Base-by-base conservation (phyloP, 2,888 invertebrate genomes). In the Mythimna vitellina region DNA sequence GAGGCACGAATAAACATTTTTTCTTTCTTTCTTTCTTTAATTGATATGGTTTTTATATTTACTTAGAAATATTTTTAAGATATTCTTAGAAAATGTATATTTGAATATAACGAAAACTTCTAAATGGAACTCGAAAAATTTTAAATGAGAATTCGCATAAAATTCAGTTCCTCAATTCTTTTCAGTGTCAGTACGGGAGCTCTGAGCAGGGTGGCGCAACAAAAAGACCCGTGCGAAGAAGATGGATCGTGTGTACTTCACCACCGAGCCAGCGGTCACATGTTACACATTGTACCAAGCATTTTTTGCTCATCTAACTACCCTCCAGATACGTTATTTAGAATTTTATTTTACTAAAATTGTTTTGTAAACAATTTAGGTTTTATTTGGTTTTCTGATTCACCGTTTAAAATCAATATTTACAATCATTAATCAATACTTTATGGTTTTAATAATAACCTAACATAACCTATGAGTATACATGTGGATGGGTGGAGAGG, bases 211-310 rank as follows among this genome's bases (percentile, higher is more conserved):
- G 87, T 84, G 86, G 77, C 80, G 79, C 84, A 78, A 76, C 83
- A 85, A 86, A 91, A 91, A 90, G 89, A 89, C 86, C 86, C 74
- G 84, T 63, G 76, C 85, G 76, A 90, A 86, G 88, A 91, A 92
- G 91, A 92, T 86, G 87, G 90, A 91, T 91, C 73, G 90, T 77
- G 69, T 76, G 81, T 82, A 80, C 87, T 87, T 87, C 88, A 84
- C 86, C 87, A 81, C 85, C 82, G 83, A 82, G 53, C 78, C 46
- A 80, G 85, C 81, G 88, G 87, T 87, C 86, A 86, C 87, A 80
- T 72, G 82, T 77, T 69, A 70, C 77, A 73, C 69, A 56, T 53
- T 57, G 63, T 42, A 51, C 61, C 51, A 17, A n/a, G 25, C 58
- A 35, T 61, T 77, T 80, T 84, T 74, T 70, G 35, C 14, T 54